These are phyloP conservation scores for Saturnia japonica DNA, from an alignment of 2,888 invertebrate genomes.

Conservation along the genomic window DNA sequence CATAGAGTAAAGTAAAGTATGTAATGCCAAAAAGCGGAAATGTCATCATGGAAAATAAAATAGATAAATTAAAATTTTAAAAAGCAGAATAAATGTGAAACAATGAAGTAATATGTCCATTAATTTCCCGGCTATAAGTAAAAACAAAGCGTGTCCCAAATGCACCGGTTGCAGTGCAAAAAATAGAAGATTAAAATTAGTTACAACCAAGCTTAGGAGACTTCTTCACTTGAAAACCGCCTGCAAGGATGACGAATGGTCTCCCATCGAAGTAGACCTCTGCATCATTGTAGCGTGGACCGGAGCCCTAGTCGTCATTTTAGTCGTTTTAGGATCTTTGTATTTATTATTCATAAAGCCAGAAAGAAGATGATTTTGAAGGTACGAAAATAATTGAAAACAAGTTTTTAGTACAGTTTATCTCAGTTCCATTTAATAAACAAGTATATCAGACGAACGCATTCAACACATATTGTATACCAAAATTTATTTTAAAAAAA, in stretches of 20 bases:
- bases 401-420: too few relatives aligned
- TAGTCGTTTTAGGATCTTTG: conserved; percentile 45
- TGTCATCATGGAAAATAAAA: background rate
- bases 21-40: conserved; percentile 1
- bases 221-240: conserved; percentile 9
- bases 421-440: too few relatives aligned
- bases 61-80: background rate
- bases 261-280: conserved; percentile 23
- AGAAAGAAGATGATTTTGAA: conserved; percentile 29
- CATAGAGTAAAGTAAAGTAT: too few relatives aligned
- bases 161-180: background rate
- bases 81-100: background rate
- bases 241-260: conserved; percentile 19
- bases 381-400: conserved; percentile 4
- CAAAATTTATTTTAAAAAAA: too few relatives aligned
- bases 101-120: conserved; percentile 9
- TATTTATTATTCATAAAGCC: conserved; percentile 49
- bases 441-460: too few relatives aligned
- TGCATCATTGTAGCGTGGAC: conserved; percentile 39
- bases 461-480: too few relatives aligned
- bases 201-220: conserved; percentile 15
- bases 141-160: background rate
- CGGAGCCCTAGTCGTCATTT: conserved; percentile 43
- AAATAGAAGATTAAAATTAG: background rate
- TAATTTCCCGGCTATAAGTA: background rate